A percentile compares a stretch with the other conserved stretches of the same genome.
Evolutionary conservation across 1,140 invertebrate species (phyloP).

Genomic region (Bombus picipes): DNA sequence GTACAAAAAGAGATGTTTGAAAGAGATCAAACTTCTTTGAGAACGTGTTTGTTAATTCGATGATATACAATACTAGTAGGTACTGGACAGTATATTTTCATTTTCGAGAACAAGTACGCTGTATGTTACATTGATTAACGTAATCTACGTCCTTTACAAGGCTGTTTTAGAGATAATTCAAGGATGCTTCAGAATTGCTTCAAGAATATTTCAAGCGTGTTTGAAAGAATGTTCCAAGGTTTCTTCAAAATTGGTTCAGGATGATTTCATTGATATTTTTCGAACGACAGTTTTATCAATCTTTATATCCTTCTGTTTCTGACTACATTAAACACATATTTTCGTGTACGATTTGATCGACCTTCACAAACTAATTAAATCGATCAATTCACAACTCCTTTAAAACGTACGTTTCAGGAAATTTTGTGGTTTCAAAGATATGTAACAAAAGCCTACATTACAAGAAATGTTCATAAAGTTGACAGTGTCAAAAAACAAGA

Average conservation of each 20-base stretch:
- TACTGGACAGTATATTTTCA: not conserved
- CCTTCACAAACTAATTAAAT: not conserved
- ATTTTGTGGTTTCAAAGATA: not conserved
- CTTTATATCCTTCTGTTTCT: too few species aligned
- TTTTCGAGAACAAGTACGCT: not conserved
- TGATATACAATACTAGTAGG: too few species aligned
- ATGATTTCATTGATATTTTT: not conserved
- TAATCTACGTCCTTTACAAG: not conserved
- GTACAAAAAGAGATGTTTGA: not conserved
- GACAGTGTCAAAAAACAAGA: not conserved
- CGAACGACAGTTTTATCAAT: too few species aligned
- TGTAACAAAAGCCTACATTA: not conserved
- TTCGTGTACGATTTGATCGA: not conserved
- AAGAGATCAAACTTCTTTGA: not conserved
- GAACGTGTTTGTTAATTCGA: not conserved
- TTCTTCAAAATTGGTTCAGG: not conserved
- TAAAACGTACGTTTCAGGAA: not conserved
- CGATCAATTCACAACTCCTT: accelerated
- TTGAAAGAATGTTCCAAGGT: not conserved
- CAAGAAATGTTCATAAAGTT: not conserved
- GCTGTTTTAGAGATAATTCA: not conserved
- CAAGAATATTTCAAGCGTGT: too few species aligned
- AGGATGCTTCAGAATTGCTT: not conserved
- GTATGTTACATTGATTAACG: not conserved
- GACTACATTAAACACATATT: too few species aligned